phyloP scores from a whole-genome alignment of 2,113 vertebrate species.

The Xenopus borealis region DNA sequence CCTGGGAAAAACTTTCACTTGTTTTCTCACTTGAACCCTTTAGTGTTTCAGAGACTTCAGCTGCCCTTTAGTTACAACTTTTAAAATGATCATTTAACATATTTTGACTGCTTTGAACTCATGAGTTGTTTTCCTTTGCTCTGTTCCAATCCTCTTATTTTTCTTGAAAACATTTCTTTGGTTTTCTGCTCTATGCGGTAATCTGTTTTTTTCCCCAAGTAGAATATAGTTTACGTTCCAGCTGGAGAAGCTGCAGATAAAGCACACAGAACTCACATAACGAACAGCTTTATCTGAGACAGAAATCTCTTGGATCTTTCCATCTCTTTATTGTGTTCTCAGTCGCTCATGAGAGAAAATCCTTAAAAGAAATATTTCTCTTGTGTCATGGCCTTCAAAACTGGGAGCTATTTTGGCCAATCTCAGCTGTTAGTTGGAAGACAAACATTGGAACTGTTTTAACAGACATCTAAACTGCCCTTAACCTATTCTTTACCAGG shows the following conservation, averaged over 20 bases:
- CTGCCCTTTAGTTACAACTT: too few relatives aligned
- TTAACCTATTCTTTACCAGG: background rate
- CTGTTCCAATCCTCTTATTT: background rate
- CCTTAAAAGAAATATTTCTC: background rate
- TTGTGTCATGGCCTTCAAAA: background rate
- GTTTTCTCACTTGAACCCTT: too few relatives aligned
- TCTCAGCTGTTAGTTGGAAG: background rate
- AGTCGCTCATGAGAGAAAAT: background rate
- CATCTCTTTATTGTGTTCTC: background rate
- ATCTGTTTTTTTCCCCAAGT: too few relatives aligned
- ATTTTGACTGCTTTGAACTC: too few relatives aligned
- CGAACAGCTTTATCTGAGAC: background rate
- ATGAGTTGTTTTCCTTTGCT: too few relatives aligned
- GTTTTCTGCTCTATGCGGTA: background rate
- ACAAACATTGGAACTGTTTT: background rate
- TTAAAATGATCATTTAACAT: too few relatives aligned
- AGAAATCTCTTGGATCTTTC: background rate
- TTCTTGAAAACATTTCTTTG: background rate
- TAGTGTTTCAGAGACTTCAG: too few relatives aligned
- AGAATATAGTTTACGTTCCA: background rate
- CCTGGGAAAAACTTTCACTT: too few relatives aligned
- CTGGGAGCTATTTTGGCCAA: background rate
- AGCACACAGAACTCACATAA: background rate
- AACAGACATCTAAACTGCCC: background rate
- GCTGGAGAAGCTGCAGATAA: background rate